Evolutionary conservation across 2,113 vertebrate species (phyloP).

Genomic region (Chelonoidis abingdonii): DNA sequence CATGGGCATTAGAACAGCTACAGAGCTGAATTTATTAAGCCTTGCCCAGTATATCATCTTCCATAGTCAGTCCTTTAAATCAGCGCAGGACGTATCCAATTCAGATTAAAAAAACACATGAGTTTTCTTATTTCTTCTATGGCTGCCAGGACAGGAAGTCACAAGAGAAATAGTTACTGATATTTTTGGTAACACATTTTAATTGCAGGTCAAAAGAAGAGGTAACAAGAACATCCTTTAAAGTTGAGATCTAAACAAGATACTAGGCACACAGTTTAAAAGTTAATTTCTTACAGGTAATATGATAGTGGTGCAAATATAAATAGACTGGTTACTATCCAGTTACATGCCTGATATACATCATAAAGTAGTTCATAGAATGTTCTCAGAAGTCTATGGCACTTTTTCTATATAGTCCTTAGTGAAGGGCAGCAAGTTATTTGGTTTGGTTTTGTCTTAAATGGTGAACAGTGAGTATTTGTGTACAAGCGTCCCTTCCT

Average conservation of each 20-base stretch:
- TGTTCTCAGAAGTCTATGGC: too few relatives aligned
- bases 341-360: too few relatives aligned
- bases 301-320: too few relatives aligned
- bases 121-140: not conserved
- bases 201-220: not conserved
- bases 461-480: not conserved
- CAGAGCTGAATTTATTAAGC: not conserved
- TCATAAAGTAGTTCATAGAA: too few relatives aligned
- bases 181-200: not conserved
- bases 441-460: not conserved
- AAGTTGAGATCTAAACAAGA: not conserved
- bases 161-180: fast-evolving
- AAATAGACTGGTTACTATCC: too few relatives aligned
- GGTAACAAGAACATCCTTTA: not conserved
- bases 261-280: not conserved
- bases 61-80: not conserved
- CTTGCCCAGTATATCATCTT: not conserved
- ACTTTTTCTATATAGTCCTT: too few relatives aligned
- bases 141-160: not conserved
- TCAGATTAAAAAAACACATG: not conserved
- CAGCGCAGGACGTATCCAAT: not conserved
- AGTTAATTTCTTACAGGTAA: too few relatives aligned
- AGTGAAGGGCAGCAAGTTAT: too few relatives aligned
- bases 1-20: not conserved
- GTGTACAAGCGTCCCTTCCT: not conserved